Conservation (phyloP, 2,888 invertebrate genomes). For the Prosapia bicincta region DNA sequence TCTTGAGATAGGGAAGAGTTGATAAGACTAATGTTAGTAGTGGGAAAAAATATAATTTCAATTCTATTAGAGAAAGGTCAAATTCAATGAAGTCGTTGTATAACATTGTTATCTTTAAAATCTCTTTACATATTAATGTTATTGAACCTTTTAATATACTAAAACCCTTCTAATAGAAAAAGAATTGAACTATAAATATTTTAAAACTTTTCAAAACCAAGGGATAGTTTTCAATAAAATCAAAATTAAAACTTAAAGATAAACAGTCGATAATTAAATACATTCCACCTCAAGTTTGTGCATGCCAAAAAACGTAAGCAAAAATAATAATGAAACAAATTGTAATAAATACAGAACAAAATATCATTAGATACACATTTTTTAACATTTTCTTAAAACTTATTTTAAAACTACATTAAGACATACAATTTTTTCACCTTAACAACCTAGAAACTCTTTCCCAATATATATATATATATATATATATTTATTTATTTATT, state of each 20-base stretch:
- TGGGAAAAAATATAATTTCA: too few species aligned
- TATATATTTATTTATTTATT: background rate
- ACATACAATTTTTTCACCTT: background rate
- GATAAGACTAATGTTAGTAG: too few species aligned
- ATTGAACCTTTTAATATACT: too few species aligned
- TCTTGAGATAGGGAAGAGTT: too few species aligned
- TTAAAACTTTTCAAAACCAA: too few species aligned
- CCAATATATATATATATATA: too few species aligned
- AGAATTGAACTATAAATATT: too few species aligned
- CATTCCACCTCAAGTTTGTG: background rate
- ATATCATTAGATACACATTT: background rate
- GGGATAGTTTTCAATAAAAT: background rate
- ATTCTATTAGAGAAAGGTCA: too few species aligned
- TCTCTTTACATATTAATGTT: too few species aligned
- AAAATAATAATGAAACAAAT: background rate
- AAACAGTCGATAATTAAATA: background rate
- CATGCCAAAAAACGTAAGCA: background rate
- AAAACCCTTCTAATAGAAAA: too few species aligned
- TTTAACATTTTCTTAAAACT: background rate
- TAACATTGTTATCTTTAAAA: too few species aligned
- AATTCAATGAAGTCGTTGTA: too few species aligned
- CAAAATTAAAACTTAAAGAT: background rate
- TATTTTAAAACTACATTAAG: background rate
- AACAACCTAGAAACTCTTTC: background rate
- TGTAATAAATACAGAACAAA: background rate